Percentiles rank a stretch among this genome's conserved stretches.
These are phyloP conservation scores for Anoplolepis gracilipes DNA, from an alignment of 1,140 invertebrate genomes.

Conservation along the genomic window DNA sequence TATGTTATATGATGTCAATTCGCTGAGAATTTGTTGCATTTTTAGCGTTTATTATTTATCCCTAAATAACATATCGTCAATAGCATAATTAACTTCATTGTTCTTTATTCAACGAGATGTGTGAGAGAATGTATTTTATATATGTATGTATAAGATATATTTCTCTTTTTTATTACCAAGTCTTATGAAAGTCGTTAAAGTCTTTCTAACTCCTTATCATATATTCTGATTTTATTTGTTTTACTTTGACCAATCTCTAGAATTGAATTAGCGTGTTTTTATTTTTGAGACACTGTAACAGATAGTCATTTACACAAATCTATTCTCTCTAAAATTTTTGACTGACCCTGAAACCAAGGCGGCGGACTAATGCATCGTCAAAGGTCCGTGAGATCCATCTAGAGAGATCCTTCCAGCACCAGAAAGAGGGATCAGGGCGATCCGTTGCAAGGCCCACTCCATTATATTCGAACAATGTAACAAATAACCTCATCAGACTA, in stretches of 20 bases:
- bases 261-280: background rate
- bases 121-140: background rate
- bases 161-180: background rate
- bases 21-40: background rate
- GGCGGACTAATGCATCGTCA: constrained; percentile 63
- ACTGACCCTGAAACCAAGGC: constrained; percentile 54
- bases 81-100: too few relatives aligned
- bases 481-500: constrained; percentile 80
- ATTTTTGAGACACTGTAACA: background rate
- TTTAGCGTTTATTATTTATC: background rate
- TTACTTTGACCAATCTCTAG: background rate
- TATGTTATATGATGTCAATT: background rate
- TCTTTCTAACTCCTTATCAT: background rate
- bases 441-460: constrained; percentile 69
- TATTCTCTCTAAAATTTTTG: constrained; percentile 49
- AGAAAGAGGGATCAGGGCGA: constrained; percentile 70
- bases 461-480: constrained; percentile 80
- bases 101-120: too few relatives aligned
- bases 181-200: background rate
- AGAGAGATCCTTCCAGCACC: constrained; percentile 60
- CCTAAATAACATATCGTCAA: too few relatives aligned
- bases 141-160: background rate
- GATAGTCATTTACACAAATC: constrained; percentile 10
- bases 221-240: background rate
- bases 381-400: constrained; percentile 62